Evolutionary conservation across 2,113 vertebrate species (phyloP), one percentile per base, ranked within the genome.

Genomic region (Tiliqua scincoides): DNA sequence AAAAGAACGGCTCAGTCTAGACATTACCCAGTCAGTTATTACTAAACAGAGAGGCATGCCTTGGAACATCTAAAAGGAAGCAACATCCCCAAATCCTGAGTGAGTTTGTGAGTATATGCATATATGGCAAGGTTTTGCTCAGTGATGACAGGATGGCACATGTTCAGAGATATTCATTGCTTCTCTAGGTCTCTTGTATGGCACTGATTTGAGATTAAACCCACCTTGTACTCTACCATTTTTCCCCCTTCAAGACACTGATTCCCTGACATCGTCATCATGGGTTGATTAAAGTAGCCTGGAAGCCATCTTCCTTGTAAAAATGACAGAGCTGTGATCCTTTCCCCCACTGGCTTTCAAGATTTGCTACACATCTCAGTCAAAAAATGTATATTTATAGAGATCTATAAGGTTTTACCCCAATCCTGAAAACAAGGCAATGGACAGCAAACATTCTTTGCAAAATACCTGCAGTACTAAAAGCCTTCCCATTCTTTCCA

Each of bases 351-450:
- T 0, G 85, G 94, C 95, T 90, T 93, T 93, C 84, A 88, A 68
- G 32, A 78, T 1, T 62, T 32, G 83, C 86, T 79, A 86, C 89
- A 92, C 57, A 89, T 78, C 75, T 91, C 74, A 93, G 15, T 91
- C 86, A 43, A 89, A 86, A 71, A 71, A 75, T 76, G 85, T 76
- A 4, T 71, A 84, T 27, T 62, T 21, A 71, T 52, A 70, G 43
- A 32, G 27, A 18, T 65, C 40, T 54, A 5, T 5, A 70, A 25
- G 20, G 25, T 91, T 95, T 93, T 91, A 94, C 91, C 91, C 89
- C 92, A 79, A 92, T 95, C 94, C 94, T 94, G 93, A 94, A 92
- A 95, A 95, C 91, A 9, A 90, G 79, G 91, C 91, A 91, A 76
- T n/a, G 37, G n/a, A 59, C 30, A 21, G 61, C 11, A 17, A 57